Base-by-base conservation (phyloP, 2,797 vertebrate genomes). In the Cottoperca gobio region DNA sequence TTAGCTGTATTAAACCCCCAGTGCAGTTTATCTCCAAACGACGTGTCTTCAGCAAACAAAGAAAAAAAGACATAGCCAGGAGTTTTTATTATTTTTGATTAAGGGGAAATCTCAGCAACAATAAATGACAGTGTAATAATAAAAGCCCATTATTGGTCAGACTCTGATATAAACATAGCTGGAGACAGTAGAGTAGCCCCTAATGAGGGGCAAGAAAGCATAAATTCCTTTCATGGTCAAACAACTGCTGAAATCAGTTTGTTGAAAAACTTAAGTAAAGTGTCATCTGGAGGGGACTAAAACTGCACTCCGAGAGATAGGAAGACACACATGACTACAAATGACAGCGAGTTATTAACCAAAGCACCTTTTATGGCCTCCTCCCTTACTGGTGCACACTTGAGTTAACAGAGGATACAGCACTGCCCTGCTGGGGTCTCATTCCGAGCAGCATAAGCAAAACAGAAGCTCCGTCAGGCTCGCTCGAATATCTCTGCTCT, bases 351-450 rank as follows among this genome's bases (percentile, higher is more conserved):
- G 76, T 70, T 73, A 83, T 87, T 76, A 84, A 87, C 61, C 60
- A 59, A 46, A 70, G 66, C 76, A 77, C 69, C 58, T 79, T 88
- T 88, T 79, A 83, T 73, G 79, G 71, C 70, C 40, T 21, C 14
- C 68, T 79, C 82, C 78, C 70, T 86, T 21, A 77, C 76, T 74
- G 70, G 69, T 73, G 21, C 78, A 86, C 84, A 83, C 78, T 82
- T 57, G 70, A 89, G 78, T 89, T 87, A 90, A 84, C 86, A 80
- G 79, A 86, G 78, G 77, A 86, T 78, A 82, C 80, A 82, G 75
- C 33, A 58, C 46, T 70, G 74, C 80, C 75, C 80, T 86, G 76
- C 78, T 81, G 81, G 76, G 83, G 73, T 86, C 81, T 91, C 80
- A 83, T 88, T 90, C 78, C 71, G 73, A 73, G 77, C 77, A 69